phyloP scores from a whole-genome alignment of 2,113 vertebrate genomes.

The Menura novaehollandiae region DNA sequence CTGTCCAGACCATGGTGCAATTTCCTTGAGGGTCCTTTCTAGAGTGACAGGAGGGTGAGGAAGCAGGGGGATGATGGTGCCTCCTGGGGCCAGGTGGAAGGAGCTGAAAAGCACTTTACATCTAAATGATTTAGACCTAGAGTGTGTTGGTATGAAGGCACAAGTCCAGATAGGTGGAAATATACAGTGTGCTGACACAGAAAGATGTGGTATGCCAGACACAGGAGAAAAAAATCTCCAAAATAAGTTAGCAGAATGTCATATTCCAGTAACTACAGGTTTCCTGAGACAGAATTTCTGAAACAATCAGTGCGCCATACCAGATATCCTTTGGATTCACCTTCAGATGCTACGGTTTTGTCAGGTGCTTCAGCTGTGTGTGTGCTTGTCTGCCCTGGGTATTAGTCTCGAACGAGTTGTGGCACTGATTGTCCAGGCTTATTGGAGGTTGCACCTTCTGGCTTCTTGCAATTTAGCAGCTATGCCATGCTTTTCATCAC shows the following conservation, averaged over 20 bases:
- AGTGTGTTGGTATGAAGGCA: neutral
- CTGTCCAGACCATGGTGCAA: neutral
- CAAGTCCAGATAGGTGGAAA: neutral
- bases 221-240: neutral
- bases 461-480: neutral
- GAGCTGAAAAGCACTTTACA: neutral
- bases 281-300: neutral
- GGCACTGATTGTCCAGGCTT: neutral
- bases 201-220: neutral
- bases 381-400: neutral
- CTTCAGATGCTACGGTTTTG: neutral
- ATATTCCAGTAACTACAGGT: neutral
- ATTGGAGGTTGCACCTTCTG: neutral
- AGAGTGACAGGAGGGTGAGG: neutral
- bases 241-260: neutral
- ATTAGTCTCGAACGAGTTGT: neutral
- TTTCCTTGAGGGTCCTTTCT: neutral
- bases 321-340: neutral
- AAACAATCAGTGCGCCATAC: neutral
- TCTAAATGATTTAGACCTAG: neutral
- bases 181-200: neutral
- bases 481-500: neutral
- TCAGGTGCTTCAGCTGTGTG: neutral
- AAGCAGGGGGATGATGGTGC: rapidly evolving
- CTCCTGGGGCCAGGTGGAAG: neutral